A percentile compares a stretch with the other conserved stretches of the same genome.
Conservation (phyloP, 2,797 vertebrate genomes). For the Catamblyrhynchus diadema region DNA sequence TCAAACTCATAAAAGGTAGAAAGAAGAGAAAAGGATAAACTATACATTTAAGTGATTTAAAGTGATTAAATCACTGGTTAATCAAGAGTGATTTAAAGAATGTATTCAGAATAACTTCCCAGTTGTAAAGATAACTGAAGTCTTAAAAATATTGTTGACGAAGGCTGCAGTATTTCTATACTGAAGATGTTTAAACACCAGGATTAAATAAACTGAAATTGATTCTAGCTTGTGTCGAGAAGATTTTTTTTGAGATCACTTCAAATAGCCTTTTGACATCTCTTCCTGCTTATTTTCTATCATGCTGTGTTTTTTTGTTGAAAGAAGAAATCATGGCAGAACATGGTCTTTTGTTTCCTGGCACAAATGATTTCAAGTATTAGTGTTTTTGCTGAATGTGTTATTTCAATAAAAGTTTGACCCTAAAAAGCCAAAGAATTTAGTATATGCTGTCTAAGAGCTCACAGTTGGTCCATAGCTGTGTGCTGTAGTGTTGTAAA, state of each 20-base stretch:
- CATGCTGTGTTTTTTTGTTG: not conserved
- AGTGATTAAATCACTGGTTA: not conserved
- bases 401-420: not conserved
- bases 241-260: not conserved
- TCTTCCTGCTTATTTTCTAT: not conserved
- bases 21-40: not conserved
- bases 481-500: not conserved
- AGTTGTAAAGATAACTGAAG: not conserved
- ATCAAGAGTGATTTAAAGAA: not conserved
- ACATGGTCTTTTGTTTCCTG: fast-evolving
- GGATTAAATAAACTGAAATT: not conserved
- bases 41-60: not conserved
- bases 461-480: not conserved
- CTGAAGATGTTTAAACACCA: not conserved
- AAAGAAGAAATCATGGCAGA: not conserved
- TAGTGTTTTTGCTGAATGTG: not conserved
- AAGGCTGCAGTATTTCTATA: not conserved
- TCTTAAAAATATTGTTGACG: not conserved
- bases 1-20: not conserved
- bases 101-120: not conserved
- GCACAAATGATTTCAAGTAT: not conserved
- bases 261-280: not conserved
- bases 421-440: not conserved
- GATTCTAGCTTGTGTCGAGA: not conserved
- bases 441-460: not conserved